Percentiles rank a stretch among this genome's conserved stretches.
Conservation (phyloP, 2,797 vertebrate species). For the Cephalopachus bancanus region DNA sequence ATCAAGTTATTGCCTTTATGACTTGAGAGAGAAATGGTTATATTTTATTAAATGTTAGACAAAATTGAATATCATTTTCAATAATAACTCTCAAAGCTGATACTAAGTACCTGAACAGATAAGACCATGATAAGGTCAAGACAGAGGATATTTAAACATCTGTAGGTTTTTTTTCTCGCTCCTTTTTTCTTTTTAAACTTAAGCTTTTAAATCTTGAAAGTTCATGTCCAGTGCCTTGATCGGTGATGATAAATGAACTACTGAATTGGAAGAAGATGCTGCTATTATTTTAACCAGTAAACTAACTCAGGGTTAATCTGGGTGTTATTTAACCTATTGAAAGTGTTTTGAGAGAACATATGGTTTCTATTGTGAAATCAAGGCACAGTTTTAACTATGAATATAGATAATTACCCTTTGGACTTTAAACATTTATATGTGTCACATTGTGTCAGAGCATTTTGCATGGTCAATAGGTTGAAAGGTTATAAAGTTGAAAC, state of each 20-base stretch:
- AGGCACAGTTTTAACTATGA: conserved; percentile 91
- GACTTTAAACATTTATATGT: conserved; percentile 92
- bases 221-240: conserved; percentile 88
- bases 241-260: conserved; percentile 91
- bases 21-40: conserved; percentile 72
- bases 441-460: conserved; percentile 90
- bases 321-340: conserved; percentile 90
- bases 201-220: conserved; percentile 89
- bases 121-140: conserved; percentile 71
- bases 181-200: conserved; percentile 87
- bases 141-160: conserved; percentile 85
- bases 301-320: conserved; percentile 91
- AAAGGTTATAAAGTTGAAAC: conserved; percentile 91
- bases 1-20: conserved; percentile 71
- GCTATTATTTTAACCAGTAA: conserved; percentile 92
- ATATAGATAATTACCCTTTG: conserved; percentile 92
- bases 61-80: conserved; percentile 75
- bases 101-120: conserved; percentile 77
- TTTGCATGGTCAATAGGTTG: conserved; percentile 91
- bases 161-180: conserved; percentile 74
- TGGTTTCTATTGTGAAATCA: conserved; percentile 93
- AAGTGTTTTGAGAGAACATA: conserved; percentile 90
- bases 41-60: conserved; percentile 72
- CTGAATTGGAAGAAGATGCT: conserved; percentile 91
- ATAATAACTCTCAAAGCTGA: conserved; percentile 78